A percentile compares a stretch with the other conserved stretches of the same genome.
Conservation (phyloP, 2,797 vertebrate genomes). For the Hypotaenidia okinawae region DNA sequence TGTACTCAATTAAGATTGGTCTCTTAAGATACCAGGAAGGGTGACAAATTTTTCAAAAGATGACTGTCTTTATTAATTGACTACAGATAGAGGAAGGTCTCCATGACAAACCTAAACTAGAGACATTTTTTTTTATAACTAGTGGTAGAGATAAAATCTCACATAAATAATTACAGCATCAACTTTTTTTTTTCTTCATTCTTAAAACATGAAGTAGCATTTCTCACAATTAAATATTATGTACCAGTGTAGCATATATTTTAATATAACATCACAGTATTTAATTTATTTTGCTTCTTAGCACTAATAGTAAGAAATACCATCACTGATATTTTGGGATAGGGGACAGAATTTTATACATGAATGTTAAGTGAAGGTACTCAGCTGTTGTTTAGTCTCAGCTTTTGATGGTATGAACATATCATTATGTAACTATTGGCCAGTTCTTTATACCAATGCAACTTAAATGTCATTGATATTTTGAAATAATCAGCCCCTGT, state of each 20-base stretch:
- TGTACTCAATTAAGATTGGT: background rate
- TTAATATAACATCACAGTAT: background rate
- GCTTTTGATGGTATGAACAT: background rate
- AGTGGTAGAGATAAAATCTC: background rate
- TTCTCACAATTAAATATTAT: background rate
- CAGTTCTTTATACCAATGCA: background rate
- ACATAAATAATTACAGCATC: background rate
- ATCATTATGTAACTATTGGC: background rate
- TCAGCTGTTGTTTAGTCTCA: background rate
- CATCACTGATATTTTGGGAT: background rate
- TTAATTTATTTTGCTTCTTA: background rate
- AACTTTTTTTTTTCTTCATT: background rate
- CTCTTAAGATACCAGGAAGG: background rate
- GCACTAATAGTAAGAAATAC: background rate
- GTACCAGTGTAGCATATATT: background rate
- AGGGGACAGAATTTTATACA: background rate
- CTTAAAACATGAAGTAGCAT: background rate
- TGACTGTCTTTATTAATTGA: background rate
- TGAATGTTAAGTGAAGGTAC: background rate
- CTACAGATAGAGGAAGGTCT: background rate
- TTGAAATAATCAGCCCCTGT: background rate
- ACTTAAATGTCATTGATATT: accelerated
- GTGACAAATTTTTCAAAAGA: background rate
- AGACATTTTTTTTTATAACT: background rate
- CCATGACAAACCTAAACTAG: background rate